phyloP scores from a whole-genome alignment of 2,113 vertebrate species.

The Hucho hucho region DNA sequence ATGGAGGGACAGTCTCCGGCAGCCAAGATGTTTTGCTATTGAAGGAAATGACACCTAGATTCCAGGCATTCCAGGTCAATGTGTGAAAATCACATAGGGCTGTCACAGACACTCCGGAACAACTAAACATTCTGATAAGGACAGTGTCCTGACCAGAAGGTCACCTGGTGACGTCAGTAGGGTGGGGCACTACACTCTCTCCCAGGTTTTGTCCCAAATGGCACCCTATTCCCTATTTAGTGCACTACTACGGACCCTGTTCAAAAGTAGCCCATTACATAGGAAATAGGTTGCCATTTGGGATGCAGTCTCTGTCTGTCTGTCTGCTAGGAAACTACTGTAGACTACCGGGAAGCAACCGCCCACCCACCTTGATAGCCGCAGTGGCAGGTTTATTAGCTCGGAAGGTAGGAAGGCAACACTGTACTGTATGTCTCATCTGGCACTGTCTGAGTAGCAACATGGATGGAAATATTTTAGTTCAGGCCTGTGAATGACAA shows the following conservation, averaged over 20 bases:
- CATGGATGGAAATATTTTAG: conserved; percentile 8
- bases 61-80: conserved; percentile 66
- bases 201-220: too few species aligned
- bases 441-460: conserved; percentile 17
- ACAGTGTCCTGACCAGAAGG: conserved; percentile 46
- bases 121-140: conserved; percentile 22
- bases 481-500: neutral
- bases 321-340: conserved; percentile 24
- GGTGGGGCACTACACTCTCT: conserved; percentile 27
- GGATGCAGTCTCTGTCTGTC: neutral
- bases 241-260: too few species aligned
- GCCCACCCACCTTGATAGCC: conserved; percentile 24
- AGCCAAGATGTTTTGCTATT: conserved; percentile 42
- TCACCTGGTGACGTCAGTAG: conserved; percentile 64
- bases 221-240: too few species aligned
- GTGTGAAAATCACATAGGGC: conserved; percentile 68
- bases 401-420: conserved; percentile 1
- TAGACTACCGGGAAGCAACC: conserved; percentile 12
- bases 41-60: conserved; percentile 59
- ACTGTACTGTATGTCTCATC: conserved; percentile 1
- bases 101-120: conserved; percentile 57
- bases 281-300: too few species aligned
- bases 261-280: too few species aligned
- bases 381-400: conserved; percentile 37
- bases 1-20: conserved; percentile 20